phyloP scores from a whole-genome alignment of 2,113 vertebrate genomes.

The Clarias gariepinus region DNA sequence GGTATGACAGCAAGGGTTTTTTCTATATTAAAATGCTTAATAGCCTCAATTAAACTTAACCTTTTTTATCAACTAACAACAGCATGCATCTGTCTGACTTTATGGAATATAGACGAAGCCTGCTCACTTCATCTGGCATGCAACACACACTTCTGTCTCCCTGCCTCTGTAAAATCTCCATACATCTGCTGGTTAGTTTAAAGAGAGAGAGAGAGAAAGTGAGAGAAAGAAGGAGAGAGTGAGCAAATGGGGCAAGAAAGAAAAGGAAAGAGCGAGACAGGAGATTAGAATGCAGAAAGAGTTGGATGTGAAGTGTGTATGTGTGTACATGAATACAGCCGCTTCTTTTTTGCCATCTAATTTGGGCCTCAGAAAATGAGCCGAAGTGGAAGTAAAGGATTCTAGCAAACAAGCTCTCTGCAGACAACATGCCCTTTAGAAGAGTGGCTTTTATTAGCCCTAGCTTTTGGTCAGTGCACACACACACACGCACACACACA shows the following conservation, averaged over 20 bases:
- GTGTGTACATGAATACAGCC: constrained; percentile 15
- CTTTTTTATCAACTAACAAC: not conserved
- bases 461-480: constrained; percentile 8
- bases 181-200: constrained; percentile 11
- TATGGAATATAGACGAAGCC: not conserved
- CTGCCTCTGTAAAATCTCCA: not conserved
- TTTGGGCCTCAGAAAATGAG: constrained; percentile 47
- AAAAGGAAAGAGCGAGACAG: constrained; percentile 26
- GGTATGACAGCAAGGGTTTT: not conserved
- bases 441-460: constrained; percentile 39
- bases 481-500: constrained; percentile 4
- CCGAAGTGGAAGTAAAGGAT: constrained; percentile 28
- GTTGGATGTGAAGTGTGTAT: constrained; percentile 34
- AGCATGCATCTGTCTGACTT: constrained; percentile 3
- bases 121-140: not conserved
- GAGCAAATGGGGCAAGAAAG: constrained; percentile 39
- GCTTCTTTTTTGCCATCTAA: constrained; percentile 48
- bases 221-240: constrained; percentile 34
- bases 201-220: constrained; percentile 6
- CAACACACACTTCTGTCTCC: constrained; percentile 5
- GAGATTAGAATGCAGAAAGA: constrained; percentile 51
- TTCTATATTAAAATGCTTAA: not conserved
- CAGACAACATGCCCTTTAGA: constrained; percentile 43
- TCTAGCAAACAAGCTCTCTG: constrained; percentile 42
- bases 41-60: not conserved